A percentile compares a stretch with the other conserved stretches of the same genome.
Evolutionary conservation across 2,888 invertebrate genomes (phyloP).

Genomic region (Diadromus collaris): DNA sequence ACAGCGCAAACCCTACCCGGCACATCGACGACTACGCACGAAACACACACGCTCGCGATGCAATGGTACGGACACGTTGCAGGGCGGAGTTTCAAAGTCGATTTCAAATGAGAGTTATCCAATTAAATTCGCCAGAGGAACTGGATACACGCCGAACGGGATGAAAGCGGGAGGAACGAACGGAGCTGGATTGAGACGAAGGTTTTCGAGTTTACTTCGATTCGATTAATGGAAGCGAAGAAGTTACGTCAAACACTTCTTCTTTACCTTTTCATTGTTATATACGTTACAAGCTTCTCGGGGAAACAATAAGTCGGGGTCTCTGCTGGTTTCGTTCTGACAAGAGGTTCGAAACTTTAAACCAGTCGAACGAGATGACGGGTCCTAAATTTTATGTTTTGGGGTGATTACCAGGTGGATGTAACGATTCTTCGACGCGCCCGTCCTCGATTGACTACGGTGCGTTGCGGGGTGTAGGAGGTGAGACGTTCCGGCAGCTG

Average conservation of each 20-base stretch:
- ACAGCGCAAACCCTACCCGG: neutral
- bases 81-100: slow-evolving; percentile 31
- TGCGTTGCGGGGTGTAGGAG: neutral
- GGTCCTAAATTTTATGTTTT: neutral
- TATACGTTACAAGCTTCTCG: neutral
- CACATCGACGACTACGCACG: slow-evolving; percentile 9
- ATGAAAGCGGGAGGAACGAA: slow-evolving; percentile 24
- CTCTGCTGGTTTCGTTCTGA: neutral
- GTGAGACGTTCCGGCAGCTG: slow-evolving; percentile 5
- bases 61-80: neutral
- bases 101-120: slow-evolving; percentile 50
- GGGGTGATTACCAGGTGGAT: neutral
- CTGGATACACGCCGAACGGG: slow-evolving; percentile 1
- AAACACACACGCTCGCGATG: neutral
- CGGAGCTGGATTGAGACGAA: slow-evolving; percentile 26
- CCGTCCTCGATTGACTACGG: neutral
- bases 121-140: slow-evolving; percentile 42
- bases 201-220: slow-evolving; percentile 23
- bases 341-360: neutral
- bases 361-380: neutral
- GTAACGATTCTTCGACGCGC: slow-evolving; percentile 8
- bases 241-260: slow-evolving; percentile 32
- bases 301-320: neutral
- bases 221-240: slow-evolving; percentile 37
- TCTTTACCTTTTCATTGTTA: slow-evolving; percentile 26